Conservation (phyloP, 2,888 invertebrate species). For the Chrysina gloriosa region DNA sequence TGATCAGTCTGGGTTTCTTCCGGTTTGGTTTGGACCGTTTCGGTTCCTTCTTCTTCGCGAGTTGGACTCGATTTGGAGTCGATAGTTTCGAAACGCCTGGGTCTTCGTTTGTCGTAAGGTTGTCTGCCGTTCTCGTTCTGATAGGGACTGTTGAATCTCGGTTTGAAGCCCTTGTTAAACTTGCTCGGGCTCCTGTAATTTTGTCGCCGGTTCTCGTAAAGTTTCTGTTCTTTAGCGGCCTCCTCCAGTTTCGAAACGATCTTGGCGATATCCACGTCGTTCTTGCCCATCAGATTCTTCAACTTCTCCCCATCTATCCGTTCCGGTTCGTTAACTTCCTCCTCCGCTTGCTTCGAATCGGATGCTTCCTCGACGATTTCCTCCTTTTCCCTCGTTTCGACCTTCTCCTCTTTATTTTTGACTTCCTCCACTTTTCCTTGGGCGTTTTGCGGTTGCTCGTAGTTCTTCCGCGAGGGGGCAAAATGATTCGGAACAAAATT, state of each 20-base stretch:
- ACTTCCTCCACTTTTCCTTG: background rate
- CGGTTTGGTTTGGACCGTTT: conserved; percentile 19
- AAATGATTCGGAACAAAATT: conserved; percentile 51
- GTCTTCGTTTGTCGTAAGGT: background rate
- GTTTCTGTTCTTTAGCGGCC: conserved; percentile 59
- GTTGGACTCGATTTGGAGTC: conserved; percentile 39
- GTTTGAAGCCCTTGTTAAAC: conserved; percentile 27
- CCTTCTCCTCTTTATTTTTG: background rate
- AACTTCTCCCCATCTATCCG: conserved; percentile 4
- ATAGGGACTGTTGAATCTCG: conserved; percentile 19
- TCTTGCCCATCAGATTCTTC: conserved; percentile 42
- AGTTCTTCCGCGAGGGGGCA: conserved; percentile 43
- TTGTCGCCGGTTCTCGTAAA: conserved; percentile 45
- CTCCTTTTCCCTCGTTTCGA: background rate
- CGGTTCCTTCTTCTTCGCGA: background rate
- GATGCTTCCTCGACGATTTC: background rate
- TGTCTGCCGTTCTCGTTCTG: background rate
- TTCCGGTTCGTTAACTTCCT: conserved; percentile 10
- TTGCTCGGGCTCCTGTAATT: conserved; percentile 42
- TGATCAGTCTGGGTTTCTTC: conserved; percentile 30
- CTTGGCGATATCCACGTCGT: conserved; percentile 61
- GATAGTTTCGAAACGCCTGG: conserved; percentile 9
- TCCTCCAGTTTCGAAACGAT: conserved; percentile 64
- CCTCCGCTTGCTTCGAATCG: too few species aligned
- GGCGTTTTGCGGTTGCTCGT: conserved; percentile 41